A percentile compares a stretch with the other conserved stretches of the same genome.
Conservation (phyloP, 1,140 invertebrate genomes). For the Drosophila insularis region DNA sequence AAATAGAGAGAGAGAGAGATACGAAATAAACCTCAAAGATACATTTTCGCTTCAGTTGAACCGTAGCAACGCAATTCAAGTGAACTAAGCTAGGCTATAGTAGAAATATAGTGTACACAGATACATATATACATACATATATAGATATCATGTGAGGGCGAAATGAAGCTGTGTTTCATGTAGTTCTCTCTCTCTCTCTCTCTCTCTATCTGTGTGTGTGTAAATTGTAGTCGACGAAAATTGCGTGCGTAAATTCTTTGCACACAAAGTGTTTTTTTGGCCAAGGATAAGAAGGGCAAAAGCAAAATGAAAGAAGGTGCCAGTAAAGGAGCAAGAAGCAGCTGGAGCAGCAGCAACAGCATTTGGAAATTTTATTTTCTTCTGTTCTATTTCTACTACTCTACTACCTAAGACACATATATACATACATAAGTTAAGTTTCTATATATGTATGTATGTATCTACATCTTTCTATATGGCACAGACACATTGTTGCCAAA, state of each 20-base stretch:
- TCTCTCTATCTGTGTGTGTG: background rate
- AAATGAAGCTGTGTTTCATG: constrained; percentile 69
- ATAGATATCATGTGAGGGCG: constrained; percentile 34
- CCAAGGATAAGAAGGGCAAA: constrained; percentile 10
- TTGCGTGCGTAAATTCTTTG: constrained; percentile 71
- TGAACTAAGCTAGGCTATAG: constrained; percentile 65
- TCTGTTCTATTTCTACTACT: background rate
- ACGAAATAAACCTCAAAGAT: constrained; percentile 78
- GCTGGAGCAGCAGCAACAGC: background rate
- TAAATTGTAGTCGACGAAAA: constrained; percentile 36
- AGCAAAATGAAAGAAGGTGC: background rate
- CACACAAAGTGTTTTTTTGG: constrained; percentile 52
- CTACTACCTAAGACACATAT: constrained; percentile 54
- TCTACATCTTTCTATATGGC: too few relatives aligned
- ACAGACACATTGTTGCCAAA: background rate
- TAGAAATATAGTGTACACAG: constrained; percentile 42
- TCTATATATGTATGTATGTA: background rate
- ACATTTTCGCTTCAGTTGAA: constrained; percentile 79
- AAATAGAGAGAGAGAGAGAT: constrained; percentile 33
- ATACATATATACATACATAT: constrained; percentile 20
- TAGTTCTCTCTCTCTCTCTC: background rate
- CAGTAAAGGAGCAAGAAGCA: too few relatives aligned
- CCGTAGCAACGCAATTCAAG: constrained; percentile 65
- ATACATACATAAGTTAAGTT: background rate
- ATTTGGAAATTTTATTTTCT: constrained; percentile 12